Evolutionary conservation across 2,888 invertebrate species (phyloP).

Genomic region (Mycogona germanica): DNA sequence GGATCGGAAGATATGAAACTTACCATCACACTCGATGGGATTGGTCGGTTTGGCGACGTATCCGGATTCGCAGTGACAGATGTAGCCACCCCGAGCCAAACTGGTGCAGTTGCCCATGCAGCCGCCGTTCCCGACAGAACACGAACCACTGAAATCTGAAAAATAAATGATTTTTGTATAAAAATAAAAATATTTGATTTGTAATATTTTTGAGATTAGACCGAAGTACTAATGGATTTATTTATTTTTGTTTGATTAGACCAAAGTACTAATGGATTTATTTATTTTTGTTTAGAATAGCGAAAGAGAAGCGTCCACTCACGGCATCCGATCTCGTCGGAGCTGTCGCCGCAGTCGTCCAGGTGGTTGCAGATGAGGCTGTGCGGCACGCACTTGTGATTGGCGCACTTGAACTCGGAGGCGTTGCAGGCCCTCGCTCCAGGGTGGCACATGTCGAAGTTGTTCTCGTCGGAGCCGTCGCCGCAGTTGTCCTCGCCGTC

Average conservation of each 20-base stretch:
- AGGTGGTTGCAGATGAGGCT: constrained; percentile 72
- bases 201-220: too few species aligned
- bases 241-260: too few species aligned
- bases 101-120: constrained; percentile 88
- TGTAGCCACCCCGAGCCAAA: constrained; percentile 67
- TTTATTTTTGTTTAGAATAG: too few species aligned
- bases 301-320: constrained; percentile 25
- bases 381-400: constrained; percentile 68
- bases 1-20: constrained; percentile 2
- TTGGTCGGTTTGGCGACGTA: constrained; percentile 68
- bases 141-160: constrained; percentile 36
- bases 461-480: constrained; percentile 91
- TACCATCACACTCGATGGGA: constrained; percentile 57
- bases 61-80: constrained; percentile 78
- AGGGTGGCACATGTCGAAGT: constrained; percentile 75
- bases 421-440: constrained; percentile 38
- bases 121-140: constrained; percentile 47
- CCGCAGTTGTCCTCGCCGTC: constrained; percentile 88
- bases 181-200: too few species aligned
- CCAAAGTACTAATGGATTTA: too few species aligned
- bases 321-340: constrained; percentile 84
- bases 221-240: too few species aligned
- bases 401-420: constrained; percentile 76
- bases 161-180: constrained; percentile 17
- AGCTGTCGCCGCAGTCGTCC: constrained; percentile 81